Percentiles rank a stretch among this genome's conserved stretches.
phyloP scores from a whole-genome alignment of 2,797 vertebrate species.

The Kryptolebias ocellatus region DNA sequence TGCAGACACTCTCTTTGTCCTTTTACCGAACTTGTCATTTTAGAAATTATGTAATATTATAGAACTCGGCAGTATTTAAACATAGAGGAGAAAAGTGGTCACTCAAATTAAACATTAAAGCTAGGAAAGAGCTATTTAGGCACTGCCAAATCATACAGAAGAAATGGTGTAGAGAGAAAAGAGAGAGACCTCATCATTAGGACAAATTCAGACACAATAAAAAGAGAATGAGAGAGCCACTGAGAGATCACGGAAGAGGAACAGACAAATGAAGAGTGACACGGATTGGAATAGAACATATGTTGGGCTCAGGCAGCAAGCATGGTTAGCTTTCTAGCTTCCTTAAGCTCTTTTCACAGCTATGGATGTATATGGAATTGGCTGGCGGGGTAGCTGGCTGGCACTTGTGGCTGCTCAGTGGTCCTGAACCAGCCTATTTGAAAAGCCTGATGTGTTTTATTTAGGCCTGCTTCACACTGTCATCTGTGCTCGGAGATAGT shows the following conservation, averaged over 20 bases:
- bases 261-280: slow-evolving; percentile 92
- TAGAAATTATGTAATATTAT: slow-evolving; percentile 14
- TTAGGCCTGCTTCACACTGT: slow-evolving; percentile 87
- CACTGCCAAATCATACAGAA: slow-evolving; percentile 78
- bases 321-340: slow-evolving; percentile 66
- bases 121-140: slow-evolving; percentile 75
- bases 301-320: slow-evolving; percentile 80
- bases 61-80: slow-evolving; percentile 86
- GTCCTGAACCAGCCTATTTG: slow-evolving; percentile 94
- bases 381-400: slow-evolving; percentile 59
- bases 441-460: slow-evolving; percentile 96
- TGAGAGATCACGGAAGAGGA: slow-evolving; percentile 44
- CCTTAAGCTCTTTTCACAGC: slow-evolving; percentile 86
- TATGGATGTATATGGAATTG: slow-evolving; percentile 66
- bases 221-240: slow-evolving; percentile 23
- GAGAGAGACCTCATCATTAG: slow-evolving; percentile 25
- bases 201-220: slow-evolving; percentile 34
- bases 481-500: slow-evolving; percentile 87
- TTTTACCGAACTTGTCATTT: too few species aligned
- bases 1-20: too few species aligned
- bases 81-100: slow-evolving; percentile 26
- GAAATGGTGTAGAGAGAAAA: slow-evolving; percentile 23
- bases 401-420: slow-evolving; percentile 77
- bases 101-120: slow-evolving; percentile 19
- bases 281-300: slow-evolving; percentile 93